Evolutionary conservation across 2,888 invertebrate species (phyloP).

Genomic region (Eledona agricola): DNA sequence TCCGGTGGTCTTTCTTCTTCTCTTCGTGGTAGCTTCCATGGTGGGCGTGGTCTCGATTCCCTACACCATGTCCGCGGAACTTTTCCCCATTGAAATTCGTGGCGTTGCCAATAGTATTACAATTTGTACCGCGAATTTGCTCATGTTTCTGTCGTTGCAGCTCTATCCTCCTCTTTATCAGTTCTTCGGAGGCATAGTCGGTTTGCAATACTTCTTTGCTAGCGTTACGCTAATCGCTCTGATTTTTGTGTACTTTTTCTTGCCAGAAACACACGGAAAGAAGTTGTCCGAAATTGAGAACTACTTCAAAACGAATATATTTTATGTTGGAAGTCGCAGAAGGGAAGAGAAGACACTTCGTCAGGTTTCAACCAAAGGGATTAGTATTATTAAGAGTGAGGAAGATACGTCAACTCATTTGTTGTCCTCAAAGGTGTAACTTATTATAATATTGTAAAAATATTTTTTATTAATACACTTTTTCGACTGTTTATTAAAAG

Average conservation of each 20-base stretch:
- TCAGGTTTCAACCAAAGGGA: too few species aligned
- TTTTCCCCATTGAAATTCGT: slow-evolving; percentile 67
- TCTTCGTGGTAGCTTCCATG: slow-evolving; percentile 67
- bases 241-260: slow-evolving; percentile 59
- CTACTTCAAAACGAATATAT: slow-evolving; percentile 61
- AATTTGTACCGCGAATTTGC: slow-evolving; percentile 64
- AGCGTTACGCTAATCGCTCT: slow-evolving; percentile 52
- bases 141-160: slow-evolving; percentile 67
- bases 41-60: slow-evolving; percentile 67
- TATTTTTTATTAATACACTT: too few species aligned
- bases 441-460: too few species aligned
- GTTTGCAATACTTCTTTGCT: slow-evolving; percentile 61
- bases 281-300: slow-evolving; percentile 63
- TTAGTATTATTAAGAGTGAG: too few species aligned
- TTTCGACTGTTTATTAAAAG: too few species aligned
- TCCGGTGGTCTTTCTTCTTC: slow-evolving; percentile 63
- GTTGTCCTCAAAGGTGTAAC: too few species aligned
- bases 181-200: slow-evolving; percentile 61
- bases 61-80: slow-evolving; percentile 70
- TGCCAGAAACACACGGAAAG: slow-evolving; percentile 65
- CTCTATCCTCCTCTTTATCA: slow-evolving; percentile 57
- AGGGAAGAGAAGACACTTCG: neutral
- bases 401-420: too few species aligned
- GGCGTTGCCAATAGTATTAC: slow-evolving; percentile 67
- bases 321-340: slow-evolving; percentile 44